Base-by-base conservation (phyloP, 2,888 invertebrate genomes). In the Tiliacea citrago region DNA sequence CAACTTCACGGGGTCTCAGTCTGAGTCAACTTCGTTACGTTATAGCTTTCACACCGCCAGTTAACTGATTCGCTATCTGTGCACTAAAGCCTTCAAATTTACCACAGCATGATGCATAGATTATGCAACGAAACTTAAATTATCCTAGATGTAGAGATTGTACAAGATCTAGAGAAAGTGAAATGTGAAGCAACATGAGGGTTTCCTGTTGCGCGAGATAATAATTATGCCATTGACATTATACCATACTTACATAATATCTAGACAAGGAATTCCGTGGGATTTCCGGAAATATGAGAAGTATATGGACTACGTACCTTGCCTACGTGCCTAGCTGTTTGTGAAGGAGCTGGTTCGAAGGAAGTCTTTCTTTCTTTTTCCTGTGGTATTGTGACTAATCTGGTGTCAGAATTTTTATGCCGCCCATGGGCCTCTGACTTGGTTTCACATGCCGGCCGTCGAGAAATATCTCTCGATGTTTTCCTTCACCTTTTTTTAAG, bases 101-200 rank as follows among this genome's bases (percentile, higher is more conserved):
- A 74, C 68, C 79, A 73, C 69, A 70, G 10, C 39, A 35, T 63
- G 73, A 78, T 79, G 75, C 83, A 79, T 70, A 70, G 42, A 60
- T 81, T 73, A 81, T 51, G 60, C 60, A 81, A 83, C 70, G 3
- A 53, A 45, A 60, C 79, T 68, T 18, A 79, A 67, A 83, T 81
- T 83, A 81, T 81, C 81, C 84, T 83, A 81, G 84, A 79, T 53
- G 47, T 53, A 13, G 49, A 61, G 83, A 80, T 68, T 68, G 61
- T 68, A 61, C 49, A 39, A 58, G 42, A 58, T 18, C 39, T 70
- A 60, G 84, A 65, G 84, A 81, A 81, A 81, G 81, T 79, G 55
- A 65, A 75, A 83, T 68, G 57, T 45, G 75, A 70, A 79, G 80
- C 58, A 68, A 70, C 51, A 21, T 7, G 29, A 63, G 45, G 2